Percentiles rank a stretch among this genome's conserved stretches.
Evolutionary conservation across 2,797 vertebrate genomes (phyloP).

Genomic region (Pantherophis alleghaniensis): DNA sequence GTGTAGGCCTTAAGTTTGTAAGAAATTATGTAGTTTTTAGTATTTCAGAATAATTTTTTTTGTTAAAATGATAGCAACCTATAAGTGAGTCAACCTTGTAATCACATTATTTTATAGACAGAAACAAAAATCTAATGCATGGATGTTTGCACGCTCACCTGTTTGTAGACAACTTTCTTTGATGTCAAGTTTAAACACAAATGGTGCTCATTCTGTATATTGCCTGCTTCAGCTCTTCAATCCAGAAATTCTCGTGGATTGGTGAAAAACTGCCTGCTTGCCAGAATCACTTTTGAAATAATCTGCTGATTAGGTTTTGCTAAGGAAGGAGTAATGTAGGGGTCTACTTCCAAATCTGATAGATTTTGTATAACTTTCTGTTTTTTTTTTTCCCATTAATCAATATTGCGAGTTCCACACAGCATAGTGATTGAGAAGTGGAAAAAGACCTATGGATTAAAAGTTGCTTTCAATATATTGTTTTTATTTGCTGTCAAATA

Average conservation of each 20-base stretch:
- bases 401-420: not conserved
- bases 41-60: constrained; percentile 22
- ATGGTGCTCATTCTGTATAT: constrained; percentile 8
- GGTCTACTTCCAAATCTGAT: not conserved
- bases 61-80: constrained; percentile 21
- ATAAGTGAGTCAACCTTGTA: constrained; percentile 41
- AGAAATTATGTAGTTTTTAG: constrained; percentile 45
- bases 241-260: constrained; percentile 37
- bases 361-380: not conserved
- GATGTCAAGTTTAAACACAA: constrained; percentile 22
- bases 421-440: not conserved
- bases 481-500: not conserved
- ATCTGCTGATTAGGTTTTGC: not conserved
- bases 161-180: constrained; percentile 3
- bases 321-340: constrained; percentile 1
- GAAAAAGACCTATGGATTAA: not conserved
- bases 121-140: constrained; percentile 25
- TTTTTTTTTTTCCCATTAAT: not conserved
- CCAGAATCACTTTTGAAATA: not conserved
- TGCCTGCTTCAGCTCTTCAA: constrained; percentile 16
- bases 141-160: constrained; percentile 31
- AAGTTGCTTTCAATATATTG: not conserved
- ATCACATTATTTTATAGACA: constrained; percentile 39
- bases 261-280: constrained; percentile 14
- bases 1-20: constrained; percentile 14